phyloP scores from a whole-genome alignment of 2,888 invertebrate genomes.

The Sinotaia quadrata region DNA sequence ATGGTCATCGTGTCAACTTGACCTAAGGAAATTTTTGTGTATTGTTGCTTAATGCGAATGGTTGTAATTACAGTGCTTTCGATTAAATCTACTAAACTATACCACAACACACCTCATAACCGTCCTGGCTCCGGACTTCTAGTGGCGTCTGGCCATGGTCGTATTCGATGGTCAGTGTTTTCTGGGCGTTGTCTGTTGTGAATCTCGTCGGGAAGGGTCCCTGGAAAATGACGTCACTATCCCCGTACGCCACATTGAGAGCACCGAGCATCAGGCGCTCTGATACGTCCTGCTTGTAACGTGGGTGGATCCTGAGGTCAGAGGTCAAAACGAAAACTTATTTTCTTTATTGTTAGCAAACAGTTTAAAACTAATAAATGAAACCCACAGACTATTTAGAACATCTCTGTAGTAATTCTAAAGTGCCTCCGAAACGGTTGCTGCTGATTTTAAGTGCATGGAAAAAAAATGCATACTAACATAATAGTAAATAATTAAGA shows the following conservation, averaged over 20 bases:
- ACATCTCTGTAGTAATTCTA: no score
- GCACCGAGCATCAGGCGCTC: constrained; percentile 54
- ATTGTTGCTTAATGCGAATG: not conserved
- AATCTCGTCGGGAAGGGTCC: constrained; percentile 53
- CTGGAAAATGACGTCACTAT: constrained; percentile 45
- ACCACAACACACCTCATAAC: constrained; percentile 38
- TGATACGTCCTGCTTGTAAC: constrained; percentile 59
- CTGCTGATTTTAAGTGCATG: no score
- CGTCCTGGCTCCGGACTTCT: constrained; percentile 41
- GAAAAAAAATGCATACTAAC: no score
- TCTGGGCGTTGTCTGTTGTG: not conserved
- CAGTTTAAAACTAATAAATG: no score
- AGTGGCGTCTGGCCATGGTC: constrained; percentile 5
- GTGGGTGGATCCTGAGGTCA: constrained; percentile 58
- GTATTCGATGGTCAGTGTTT: constrained; percentile 15
- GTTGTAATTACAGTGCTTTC: not conserved
- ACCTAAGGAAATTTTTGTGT: not conserved
- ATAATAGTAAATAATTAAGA: no score
- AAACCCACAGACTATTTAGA: no score
- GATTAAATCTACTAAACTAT: not conserved
- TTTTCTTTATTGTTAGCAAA: no score
- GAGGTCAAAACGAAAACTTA: no score
- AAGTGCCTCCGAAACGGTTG: no score
- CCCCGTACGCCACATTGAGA: constrained; percentile 58
- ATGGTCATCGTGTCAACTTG: no score